phyloP scores from a whole-genome alignment of 2,888 invertebrate genomes.

The Leptogaster cylindrica region DNA sequence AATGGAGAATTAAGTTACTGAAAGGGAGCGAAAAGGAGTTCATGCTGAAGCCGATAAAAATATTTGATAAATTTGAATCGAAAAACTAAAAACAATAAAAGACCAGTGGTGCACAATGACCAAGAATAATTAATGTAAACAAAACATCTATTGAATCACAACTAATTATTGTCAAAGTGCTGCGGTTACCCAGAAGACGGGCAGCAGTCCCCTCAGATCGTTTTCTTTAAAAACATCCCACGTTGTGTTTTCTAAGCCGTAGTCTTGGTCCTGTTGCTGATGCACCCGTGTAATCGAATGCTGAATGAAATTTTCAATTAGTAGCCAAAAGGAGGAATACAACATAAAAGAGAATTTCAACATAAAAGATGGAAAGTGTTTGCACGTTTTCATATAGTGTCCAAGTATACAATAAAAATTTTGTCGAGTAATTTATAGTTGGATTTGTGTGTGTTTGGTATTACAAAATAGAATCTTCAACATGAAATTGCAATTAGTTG shows the following conservation, averaged over 20 bases:
- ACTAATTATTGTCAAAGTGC: neutral
- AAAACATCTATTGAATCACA: slow-evolving; percentile 13
- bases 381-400: too few species aligned
- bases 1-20: too few species aligned
- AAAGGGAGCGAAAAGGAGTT: too few species aligned
- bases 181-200: slow-evolving; percentile 49
- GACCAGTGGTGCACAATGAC: too few species aligned
- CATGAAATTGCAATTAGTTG: too few species aligned
- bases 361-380: too few species aligned
- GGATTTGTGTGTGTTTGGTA: too few species aligned
- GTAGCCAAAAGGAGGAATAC: neutral
- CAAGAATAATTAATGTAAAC: neutral
- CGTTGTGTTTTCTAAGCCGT: slow-evolving; percentile 48
- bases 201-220: slow-evolving; percentile 46
- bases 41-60: too few species aligned
- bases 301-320: slow-evolving; percentile 4
- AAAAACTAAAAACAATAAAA: neutral
- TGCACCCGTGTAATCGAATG: slow-evolving; percentile 9
- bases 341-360: neutral
- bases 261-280: slow-evolving; percentile 40
- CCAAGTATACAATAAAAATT: too few species aligned
- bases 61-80: too few species aligned
- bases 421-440: too few species aligned
- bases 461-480: too few species aligned
- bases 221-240: slow-evolving; percentile 49